phyloP scores from a whole-genome alignment of 2,888 invertebrate species.

The Arge pagana region DNA sequence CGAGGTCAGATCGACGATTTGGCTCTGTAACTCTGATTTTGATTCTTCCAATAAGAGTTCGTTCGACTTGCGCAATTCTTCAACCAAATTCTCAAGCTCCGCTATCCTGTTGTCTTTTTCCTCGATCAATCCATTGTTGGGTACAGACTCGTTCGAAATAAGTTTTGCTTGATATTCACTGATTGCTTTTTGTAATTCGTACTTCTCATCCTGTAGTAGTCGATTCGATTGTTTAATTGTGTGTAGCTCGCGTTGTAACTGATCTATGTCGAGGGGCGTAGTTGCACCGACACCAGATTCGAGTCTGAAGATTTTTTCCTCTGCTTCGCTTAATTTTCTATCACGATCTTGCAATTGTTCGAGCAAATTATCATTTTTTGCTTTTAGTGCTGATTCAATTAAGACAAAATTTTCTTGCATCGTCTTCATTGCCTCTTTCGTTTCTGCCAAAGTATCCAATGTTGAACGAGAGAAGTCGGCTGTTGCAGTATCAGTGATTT shows the following conservation, averaged over 20 bases:
- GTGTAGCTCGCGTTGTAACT: slow-evolving; percentile 42
- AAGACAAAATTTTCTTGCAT: slow-evolving; percentile 79
- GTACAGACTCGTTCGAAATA: slow-evolving; percentile 35
- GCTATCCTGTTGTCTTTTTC: slow-evolving; percentile 57
- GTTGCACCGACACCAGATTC: slow-evolving; percentile 46
- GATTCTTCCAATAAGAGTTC: slow-evolving; percentile 46
- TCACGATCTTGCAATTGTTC: slow-evolving; percentile 64
- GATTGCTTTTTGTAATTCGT: slow-evolving; percentile 46
- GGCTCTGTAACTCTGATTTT: slow-evolving; percentile 45
- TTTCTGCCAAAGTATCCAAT: slow-evolving; percentile 74
- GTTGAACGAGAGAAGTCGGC: slow-evolving; percentile 57
- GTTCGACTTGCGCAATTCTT: slow-evolving; percentile 51
- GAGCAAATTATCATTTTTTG: slow-evolving; percentile 66
- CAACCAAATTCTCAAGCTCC: slow-evolving; percentile 55
- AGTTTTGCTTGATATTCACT: slow-evolving; percentile 48
- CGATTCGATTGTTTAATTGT: slow-evolving; percentile 44
- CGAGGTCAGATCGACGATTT: slow-evolving; percentile 39
- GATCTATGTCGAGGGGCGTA: slow-evolving; percentile 36
- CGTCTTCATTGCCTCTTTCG: slow-evolving; percentile 76
- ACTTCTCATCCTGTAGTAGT: slow-evolving; percentile 49
- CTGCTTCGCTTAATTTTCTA: slow-evolving; percentile 58
- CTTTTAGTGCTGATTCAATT: slow-evolving; percentile 73
- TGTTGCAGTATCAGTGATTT: slow-evolving; percentile 39
- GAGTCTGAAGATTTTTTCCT: slow-evolving; percentile 44
- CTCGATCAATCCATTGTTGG: slow-evolving; percentile 37